Conservation (phyloP, 2,113 vertebrate genomes). For the Ptychochromis oligacanthus region DNA sequence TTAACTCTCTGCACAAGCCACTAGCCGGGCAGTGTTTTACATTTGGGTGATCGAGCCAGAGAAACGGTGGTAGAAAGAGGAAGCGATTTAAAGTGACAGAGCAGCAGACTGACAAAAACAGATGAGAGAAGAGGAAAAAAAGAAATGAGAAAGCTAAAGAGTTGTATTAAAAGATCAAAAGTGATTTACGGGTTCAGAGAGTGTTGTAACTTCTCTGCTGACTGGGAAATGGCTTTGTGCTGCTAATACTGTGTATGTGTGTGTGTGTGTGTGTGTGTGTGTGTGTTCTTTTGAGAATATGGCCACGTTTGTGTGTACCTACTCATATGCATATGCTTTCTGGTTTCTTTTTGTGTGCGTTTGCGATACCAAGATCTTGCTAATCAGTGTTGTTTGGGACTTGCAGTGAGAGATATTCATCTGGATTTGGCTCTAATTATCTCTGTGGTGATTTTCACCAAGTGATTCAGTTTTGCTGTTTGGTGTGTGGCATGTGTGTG, state of each 20-base stretch:
- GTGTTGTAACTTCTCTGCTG: conserved; percentile 2
- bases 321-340: conserved; percentile 7
- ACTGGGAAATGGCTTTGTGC: conserved; percentile 10
- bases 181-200: conserved; percentile 55
- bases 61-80: background rate
- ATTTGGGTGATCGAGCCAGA: background rate
- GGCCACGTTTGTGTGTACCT: background rate
- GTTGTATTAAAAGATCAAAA: conserved; percentile 44
- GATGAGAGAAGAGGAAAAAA: conserved; percentile 18
- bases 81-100: conserved; percentile 15
- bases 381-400: conserved; percentile 42
- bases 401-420: conserved; percentile 36
- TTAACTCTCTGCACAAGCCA: background rate
- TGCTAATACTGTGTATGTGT: background rate
- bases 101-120: conserved; percentile 18
- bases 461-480: conserved; percentile 11
- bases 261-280: background rate
- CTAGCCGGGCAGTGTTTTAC: background rate
- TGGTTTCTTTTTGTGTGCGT: background rate
- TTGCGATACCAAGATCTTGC: background rate
- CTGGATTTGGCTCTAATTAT: conserved; percentile 53
- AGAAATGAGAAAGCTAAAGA: conserved; percentile 49
- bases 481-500: background rate
- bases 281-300: background rate
- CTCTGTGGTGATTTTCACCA: conserved; percentile 43